Evolutionary conservation across 1,140 invertebrate species (phyloP).

Genomic region (Babylonia areolata): DNA sequence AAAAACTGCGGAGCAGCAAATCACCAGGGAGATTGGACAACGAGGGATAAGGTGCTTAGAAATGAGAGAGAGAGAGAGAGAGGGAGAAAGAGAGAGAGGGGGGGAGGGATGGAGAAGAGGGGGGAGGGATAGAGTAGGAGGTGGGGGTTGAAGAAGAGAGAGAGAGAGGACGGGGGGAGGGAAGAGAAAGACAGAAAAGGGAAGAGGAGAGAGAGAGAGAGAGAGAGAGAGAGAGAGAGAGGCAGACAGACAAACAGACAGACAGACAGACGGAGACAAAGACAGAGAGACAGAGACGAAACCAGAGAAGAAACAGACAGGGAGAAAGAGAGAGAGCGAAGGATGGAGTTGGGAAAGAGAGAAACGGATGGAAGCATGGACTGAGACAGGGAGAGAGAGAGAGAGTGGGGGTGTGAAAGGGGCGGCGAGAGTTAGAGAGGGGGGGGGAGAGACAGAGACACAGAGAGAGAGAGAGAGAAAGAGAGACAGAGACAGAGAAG

Average conservation of each 20-base stretch:
- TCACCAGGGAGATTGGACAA: too few species aligned
- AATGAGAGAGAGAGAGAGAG: not conserved
- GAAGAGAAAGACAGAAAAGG: not conserved
- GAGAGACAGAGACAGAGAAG: too few species aligned
- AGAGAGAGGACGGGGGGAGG: not conserved
- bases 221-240: not conserved
- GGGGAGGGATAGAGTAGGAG: not conserved
- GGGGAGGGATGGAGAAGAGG: not conserved
- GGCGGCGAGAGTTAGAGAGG: too few species aligned
- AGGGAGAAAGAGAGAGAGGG: not conserved
- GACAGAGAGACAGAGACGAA: not conserved
- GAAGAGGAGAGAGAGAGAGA: not conserved
- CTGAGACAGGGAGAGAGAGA: too few species aligned
- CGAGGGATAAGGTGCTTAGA: too few species aligned
- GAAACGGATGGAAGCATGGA: not conserved
- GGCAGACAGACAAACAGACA: not conserved
- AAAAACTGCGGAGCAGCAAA: too few species aligned
- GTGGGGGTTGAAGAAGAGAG: not conserved
- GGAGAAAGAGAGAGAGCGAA: not conserved
- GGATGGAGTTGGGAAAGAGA: not conserved
- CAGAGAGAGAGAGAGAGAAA: too few species aligned
- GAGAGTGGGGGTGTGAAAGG: too few species aligned
- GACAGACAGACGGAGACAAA: not conserved
- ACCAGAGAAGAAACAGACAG: not conserved
- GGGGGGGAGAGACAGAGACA: too few species aligned